phyloP scores from a whole-genome alignment of 2,888 invertebrate genomes.

The Acronicta psi region DNA sequence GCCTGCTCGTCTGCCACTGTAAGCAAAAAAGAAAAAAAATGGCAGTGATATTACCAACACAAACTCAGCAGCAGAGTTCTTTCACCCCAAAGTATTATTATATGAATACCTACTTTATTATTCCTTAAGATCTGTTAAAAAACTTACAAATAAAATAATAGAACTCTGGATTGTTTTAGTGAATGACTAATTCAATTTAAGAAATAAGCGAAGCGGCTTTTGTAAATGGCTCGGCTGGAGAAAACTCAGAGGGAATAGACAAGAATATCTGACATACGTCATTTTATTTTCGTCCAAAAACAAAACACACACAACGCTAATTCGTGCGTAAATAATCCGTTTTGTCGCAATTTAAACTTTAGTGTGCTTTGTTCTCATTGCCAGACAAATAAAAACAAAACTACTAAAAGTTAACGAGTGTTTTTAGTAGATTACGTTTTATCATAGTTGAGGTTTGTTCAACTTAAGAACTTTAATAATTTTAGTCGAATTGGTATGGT shows the following conservation, averaged over 20 bases:
- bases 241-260: background rate
- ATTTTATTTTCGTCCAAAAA: background rate
- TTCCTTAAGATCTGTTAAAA: too few relatives aligned
- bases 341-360: slow-evolving; percentile 3
- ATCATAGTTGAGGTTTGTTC: background rate
- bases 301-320: background rate
- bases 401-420: background rate
- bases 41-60: too few relatives aligned
- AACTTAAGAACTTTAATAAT: background rate
- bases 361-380: background rate
- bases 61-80: too few relatives aligned
- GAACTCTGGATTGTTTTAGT: too few relatives aligned
- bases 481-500: slow-evolving; percentile 1
- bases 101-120: too few relatives aligned
- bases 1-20: too few relatives aligned
- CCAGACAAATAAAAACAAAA: slow-evolving; percentile 5
- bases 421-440: background rate
- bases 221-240: background rate
- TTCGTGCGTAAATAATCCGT: slow-evolving; percentile 4
- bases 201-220: too few relatives aligned
- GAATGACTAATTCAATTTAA: too few relatives aligned
- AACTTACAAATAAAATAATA: too few relatives aligned
- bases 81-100: too few relatives aligned
- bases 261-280: background rate
- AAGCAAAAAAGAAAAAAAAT: too few relatives aligned